phyloP scores from a whole-genome alignment of 2,113 vertebrate species.

The Martes martes region DNA sequence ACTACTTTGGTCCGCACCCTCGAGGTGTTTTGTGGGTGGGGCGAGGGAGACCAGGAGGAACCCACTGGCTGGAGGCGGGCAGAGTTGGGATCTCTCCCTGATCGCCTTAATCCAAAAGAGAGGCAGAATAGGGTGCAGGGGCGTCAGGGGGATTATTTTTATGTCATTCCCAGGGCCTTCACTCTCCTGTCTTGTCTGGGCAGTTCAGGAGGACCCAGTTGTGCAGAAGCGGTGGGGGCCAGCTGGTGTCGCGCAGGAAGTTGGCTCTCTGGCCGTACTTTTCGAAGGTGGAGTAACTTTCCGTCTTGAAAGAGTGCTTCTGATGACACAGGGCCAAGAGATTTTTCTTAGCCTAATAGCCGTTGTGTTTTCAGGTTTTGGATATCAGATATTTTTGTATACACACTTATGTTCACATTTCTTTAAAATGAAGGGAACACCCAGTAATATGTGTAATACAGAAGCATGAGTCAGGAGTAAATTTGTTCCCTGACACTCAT shows the following conservation, averaged over 20 bases:
- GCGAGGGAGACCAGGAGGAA: background rate
- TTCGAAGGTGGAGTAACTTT: slow-evolving; percentile 23
- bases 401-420: background rate
- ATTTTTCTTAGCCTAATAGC: background rate
- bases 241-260: background rate
- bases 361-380: background rate
- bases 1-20: background rate
- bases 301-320: background rate
- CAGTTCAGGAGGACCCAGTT: background rate
- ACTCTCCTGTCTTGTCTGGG: background rate
- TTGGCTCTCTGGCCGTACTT: background rate
- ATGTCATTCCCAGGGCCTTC: background rate
- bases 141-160: background rate
- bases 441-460: background rate
- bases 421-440: background rate
- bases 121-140: background rate
- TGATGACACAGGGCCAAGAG: background rate
- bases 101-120: background rate
- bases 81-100: background rate
- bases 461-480: slow-evolving; percentile 52
- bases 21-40: background rate
- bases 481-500: background rate
- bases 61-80: background rate
- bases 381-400: background rate
- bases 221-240: background rate